These are phyloP conservation scores for Ceratoteleas bidentatus DNA, from an alignment of 1,140 invertebrate genomes.

Conservation along the genomic window DNA sequence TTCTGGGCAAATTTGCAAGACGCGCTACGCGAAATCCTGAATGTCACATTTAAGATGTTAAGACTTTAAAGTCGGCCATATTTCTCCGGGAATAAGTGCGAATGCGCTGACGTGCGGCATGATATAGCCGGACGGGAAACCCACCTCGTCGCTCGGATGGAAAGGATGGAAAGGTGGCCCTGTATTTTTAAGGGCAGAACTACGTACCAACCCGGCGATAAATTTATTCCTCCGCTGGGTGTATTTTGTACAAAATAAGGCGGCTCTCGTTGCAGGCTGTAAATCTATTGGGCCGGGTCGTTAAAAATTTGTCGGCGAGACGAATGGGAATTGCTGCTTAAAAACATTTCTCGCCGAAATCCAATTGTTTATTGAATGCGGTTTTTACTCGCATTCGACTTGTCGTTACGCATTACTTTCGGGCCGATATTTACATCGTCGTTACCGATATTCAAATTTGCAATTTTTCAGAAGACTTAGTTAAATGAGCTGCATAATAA, in stretches of 20 bases:
- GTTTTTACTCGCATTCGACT: background rate
- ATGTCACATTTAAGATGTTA: conserved; percentile 61
- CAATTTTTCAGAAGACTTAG: too few species aligned
- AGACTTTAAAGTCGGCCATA: conserved; percentile 62
- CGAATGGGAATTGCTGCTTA: conserved; percentile 43
- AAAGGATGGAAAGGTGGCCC: conserved; percentile 46
- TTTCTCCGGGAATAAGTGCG: conserved; percentile 59
- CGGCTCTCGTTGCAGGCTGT: conserved; percentile 65
- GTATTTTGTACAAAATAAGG: conserved; percentile 72
- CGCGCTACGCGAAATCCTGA: conserved; percentile 45
- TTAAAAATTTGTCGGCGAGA: conserved; percentile 60
- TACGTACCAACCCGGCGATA: conserved; percentile 65
- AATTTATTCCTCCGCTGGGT: conserved; percentile 73
- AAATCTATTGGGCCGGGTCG: conserved; percentile 70
- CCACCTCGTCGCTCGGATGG: conserved; percentile 35
- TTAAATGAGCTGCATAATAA: too few species aligned
- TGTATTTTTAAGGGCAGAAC: conserved; percentile 60
- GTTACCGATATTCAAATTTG: too few species aligned
- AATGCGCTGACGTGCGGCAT: conserved; percentile 61
- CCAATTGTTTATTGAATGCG: conserved; percentile 13
- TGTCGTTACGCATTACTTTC: background rate
- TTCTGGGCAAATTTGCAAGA: conserved; percentile 40
- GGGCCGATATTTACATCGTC: too few species aligned
- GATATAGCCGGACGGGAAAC: conserved; percentile 55
- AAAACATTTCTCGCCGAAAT: conserved; percentile 22